These are phyloP conservation scores for Pseudobourletiella spinata DNA, from an alignment of 1,140 invertebrate species.

Conservation along the genomic window DNA sequence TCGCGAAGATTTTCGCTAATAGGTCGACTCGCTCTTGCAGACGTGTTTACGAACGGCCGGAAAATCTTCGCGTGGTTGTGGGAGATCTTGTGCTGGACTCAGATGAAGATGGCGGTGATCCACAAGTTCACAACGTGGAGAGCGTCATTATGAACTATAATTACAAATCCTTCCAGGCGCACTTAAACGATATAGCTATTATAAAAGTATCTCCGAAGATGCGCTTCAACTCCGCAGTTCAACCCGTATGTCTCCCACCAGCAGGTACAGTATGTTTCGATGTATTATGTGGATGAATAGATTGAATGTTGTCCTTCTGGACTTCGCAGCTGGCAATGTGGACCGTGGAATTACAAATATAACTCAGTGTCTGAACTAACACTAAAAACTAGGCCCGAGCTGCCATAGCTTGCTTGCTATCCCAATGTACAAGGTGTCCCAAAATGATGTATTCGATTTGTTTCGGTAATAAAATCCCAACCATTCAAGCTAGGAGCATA, in stretches of 20 bases:
- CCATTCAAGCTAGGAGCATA: too few species aligned
- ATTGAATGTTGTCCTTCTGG: too few species aligned
- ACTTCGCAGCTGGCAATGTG: too few species aligned
- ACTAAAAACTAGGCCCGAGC: too few species aligned
- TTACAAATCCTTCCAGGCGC: slow-evolving; percentile 26
- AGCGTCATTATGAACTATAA: slow-evolving; percentile 20
- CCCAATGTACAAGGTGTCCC: too few species aligned
- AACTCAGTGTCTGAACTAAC: too few species aligned
- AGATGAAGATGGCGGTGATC: slow-evolving; percentile 11
- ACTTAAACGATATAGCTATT: slow-evolving; percentile 31
- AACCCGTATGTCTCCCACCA: slow-evolving; percentile 25
- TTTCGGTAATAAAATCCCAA: too few species aligned
- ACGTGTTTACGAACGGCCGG: slow-evolving; percentile 6
- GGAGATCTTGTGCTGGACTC: slow-evolving; percentile 18
- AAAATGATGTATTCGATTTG: too few species aligned
- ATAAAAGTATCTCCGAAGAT: slow-evolving; percentile 18
- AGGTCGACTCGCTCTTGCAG: neutral
- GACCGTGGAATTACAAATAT: too few species aligned
- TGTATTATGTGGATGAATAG: neutral
- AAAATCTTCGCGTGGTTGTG: slow-evolving; percentile 21
- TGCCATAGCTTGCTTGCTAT: too few species aligned
- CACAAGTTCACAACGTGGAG: slow-evolving; percentile 13
- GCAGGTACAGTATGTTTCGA: neutral
- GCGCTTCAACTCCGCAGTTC: slow-evolving; percentile 5
- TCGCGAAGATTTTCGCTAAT: neutral